Conservation (phyloP, 2,888 invertebrate species). For the Liodrosophila aerea region DNA sequence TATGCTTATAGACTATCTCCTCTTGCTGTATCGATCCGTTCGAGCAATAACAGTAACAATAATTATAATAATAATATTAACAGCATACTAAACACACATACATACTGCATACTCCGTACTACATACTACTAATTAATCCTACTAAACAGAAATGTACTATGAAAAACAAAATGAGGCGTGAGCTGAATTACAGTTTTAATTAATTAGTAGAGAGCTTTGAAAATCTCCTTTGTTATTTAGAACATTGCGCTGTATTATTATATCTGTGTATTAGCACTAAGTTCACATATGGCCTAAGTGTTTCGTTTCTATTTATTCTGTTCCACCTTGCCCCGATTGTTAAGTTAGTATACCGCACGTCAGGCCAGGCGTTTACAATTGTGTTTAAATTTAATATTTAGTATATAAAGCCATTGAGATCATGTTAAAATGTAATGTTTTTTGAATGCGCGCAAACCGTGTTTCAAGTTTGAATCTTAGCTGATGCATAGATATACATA, state of each 20-base stretch:
- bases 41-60: conserved; percentile 57
- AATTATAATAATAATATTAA: conserved; percentile 40
- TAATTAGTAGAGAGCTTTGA: conserved; percentile 27
- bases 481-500: conserved; percentile 45
- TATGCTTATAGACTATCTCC: conserved; percentile 53
- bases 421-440: conserved; percentile 51
- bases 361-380: conserved; percentile 20
- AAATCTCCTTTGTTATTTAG: not conserved
- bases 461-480: conserved; percentile 52
- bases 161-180: conserved; percentile 11
- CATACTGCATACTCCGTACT: too few species aligned
- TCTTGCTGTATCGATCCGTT: not conserved
- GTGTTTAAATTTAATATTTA: conserved; percentile 39
- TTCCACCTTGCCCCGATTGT: conserved; percentile 49
- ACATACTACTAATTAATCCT: conserved; percentile 50
- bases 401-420: conserved; percentile 17
- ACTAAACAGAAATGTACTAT: conserved; percentile 37
- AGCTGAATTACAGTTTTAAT: conserved; percentile 10
- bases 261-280: conserved; percentile 66
- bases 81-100: conserved; percentile 15
- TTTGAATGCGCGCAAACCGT: conserved; percentile 18
- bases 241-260: not conserved
- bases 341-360: conserved; percentile 35
- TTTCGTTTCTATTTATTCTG: conserved; percentile 39
- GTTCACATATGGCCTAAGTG: conserved; percentile 51